Base-by-base conservation (phyloP, 2,888 invertebrate species). In the Thecophora atra region DNA sequence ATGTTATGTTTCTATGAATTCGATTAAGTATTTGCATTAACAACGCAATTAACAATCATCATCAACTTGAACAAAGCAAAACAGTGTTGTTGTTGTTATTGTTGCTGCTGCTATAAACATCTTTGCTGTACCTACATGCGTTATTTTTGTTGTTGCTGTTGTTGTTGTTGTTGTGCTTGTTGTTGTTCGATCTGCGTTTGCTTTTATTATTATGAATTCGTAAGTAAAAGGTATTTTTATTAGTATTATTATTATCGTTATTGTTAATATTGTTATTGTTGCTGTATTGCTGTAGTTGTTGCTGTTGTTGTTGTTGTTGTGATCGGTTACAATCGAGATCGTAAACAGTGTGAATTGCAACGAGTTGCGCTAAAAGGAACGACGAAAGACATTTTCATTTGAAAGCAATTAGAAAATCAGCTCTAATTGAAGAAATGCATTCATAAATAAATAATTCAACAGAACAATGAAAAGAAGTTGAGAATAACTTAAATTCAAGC, bases 331-430 rank as follows among this genome's bases (percentile, higher is more conserved):
- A 78, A 78, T 84, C 77, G 24, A 17, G 70, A 37, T 70, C 70
- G 73, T 73, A 70, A 74, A 70, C 70, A 73, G 84, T 83, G 79
- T 84, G 84, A 79, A 83, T 83, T 82, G 82, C 78, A 79, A 83
- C 82, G 79, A 83, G 83, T 81, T 83, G 83, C 71, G 84, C 83
- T 83, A 82, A 76, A 69, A 51, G 63, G 30, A 63, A 69, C 30
- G 51, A 54, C 19, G 15, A 24, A 3, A 54, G n/a, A 21, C 24
- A 21, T 19, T n/a, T n/a, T n/a, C 24, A n/a, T 54, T 54, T 54
- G 21, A 54, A 3, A 54, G 6, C 19, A 24, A 54, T 21, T 24
- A 54, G 24, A 19, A 54, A 54, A 24, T 8, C 19, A 19, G 24
- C 56, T 56, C n/a, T 54, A 54, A 13, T 56, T 6, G 7, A 56